Evolutionary conservation across 2,888 invertebrate species (phyloP).

Genomic region (Drosophila koepferae): DNA sequence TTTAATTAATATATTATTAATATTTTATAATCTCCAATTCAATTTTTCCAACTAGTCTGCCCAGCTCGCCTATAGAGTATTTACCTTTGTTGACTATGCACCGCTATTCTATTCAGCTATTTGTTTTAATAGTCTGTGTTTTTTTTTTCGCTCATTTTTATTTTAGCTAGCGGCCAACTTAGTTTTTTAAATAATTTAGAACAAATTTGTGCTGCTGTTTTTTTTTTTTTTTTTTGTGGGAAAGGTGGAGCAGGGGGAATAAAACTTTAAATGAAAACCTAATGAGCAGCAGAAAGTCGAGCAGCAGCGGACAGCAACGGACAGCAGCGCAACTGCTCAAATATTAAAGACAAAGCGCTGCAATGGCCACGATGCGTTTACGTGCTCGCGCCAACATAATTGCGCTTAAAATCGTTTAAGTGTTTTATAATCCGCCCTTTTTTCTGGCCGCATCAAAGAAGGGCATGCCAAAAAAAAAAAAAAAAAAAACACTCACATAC

Average conservation of each 20-base stretch:
- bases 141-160: slow-evolving; percentile 9
- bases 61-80: background rate
- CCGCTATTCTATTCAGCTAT: slow-evolving; percentile 15
- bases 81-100: slow-evolving; percentile 6
- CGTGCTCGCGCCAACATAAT: slow-evolving; percentile 75
- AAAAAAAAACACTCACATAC: slow-evolving; percentile 3
- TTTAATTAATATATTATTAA: too few species aligned
- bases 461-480: slow-evolving; percentile 34
- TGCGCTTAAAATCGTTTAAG: slow-evolving; percentile 80
- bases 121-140: slow-evolving; percentile 24
- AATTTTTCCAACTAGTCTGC: background rate
- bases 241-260: slow-evolving; percentile 16
- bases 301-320: slow-evolving; percentile 2
- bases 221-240: background rate
- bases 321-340: slow-evolving; percentile 37
- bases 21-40: background rate
- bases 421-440: slow-evolving; percentile 76
- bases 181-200: slow-evolving; percentile 59
- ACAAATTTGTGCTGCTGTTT: slow-evolving; percentile 31
- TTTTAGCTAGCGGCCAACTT: slow-evolving; percentile 41
- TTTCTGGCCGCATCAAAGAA: slow-evolving; percentile 68
- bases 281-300: slow-evolving; percentile 58
- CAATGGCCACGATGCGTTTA: slow-evolving; percentile 57
- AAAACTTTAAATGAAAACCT: slow-evolving; percentile 66
- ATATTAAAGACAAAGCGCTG: slow-evolving; percentile 59